phyloP scores from a whole-genome alignment of 1,140 invertebrate species.

The Delia radicum region DNA sequence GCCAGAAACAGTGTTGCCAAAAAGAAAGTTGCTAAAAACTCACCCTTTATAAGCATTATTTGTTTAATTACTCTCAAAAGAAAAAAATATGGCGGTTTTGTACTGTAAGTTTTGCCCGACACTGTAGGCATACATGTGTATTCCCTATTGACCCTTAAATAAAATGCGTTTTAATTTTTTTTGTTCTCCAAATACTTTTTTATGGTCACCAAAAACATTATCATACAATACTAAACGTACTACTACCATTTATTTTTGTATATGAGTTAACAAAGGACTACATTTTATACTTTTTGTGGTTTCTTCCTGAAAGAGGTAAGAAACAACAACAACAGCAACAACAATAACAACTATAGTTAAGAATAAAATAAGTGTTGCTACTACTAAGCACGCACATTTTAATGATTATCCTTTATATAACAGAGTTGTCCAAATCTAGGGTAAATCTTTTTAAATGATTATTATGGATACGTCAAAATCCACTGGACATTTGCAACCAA shows the following conservation, averaged over 20 bases:
- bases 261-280: neutral
- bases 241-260: neutral
- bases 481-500: too few relatives aligned
- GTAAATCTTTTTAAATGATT: too few relatives aligned
- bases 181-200: neutral
- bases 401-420: neutral
- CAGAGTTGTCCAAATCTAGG: neutral
- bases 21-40: too few relatives aligned
- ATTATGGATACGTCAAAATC: too few relatives aligned
- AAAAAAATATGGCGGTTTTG: too few relatives aligned
- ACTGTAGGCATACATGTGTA: neutral
- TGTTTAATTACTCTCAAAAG: too few relatives aligned
- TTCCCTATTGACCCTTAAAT: constrained; percentile 4
- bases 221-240: too few relatives aligned
- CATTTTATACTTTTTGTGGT: neutral
- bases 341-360: neutral
- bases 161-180: neutral
- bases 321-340: neutral
- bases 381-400: neutral
- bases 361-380: too few relatives aligned
- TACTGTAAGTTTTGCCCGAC: neutral
- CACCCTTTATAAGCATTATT: too few relatives aligned
- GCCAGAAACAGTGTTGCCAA: too few relatives aligned
- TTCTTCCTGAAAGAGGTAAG: neutral
- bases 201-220: neutral